Evolutionary conservation across 2,888 invertebrate genomes (phyloP).

Genomic region (Zelleria hepariella): DNA sequence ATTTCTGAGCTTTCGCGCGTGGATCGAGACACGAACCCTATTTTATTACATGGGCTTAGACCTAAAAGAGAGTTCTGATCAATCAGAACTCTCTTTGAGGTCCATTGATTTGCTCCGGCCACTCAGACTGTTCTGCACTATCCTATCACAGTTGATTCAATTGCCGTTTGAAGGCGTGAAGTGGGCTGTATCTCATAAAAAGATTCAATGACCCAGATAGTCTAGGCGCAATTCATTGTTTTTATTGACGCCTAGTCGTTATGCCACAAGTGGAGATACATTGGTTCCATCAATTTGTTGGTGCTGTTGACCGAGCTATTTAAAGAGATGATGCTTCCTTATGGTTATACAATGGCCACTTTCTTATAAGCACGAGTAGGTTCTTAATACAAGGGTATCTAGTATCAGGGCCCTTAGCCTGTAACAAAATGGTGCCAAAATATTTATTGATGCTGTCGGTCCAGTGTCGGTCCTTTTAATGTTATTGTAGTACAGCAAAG

Average conservation of each 20-base stretch:
- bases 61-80: not conserved
- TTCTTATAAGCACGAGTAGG: too few species aligned
- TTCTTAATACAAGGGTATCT: too few species aligned
- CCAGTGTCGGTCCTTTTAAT: too few species aligned
- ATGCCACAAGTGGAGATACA: not conserved
- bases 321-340: not conserved
- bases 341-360: too few species aligned
- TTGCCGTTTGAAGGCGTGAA: not conserved
- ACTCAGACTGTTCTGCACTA: not conserved
- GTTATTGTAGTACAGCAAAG: too few species aligned
- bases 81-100: too few species aligned
- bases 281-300: not conserved
- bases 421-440: too few species aligned
- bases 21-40: too few species aligned
- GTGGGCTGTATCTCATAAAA: conserved; percentile 11
- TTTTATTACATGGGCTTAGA: too few species aligned
- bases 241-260: not conserved
- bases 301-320: not conserved
- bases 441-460: too few species aligned
- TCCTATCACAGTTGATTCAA: not conserved
- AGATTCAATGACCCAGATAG: conserved; percentile 43
- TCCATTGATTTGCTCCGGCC: not conserved
- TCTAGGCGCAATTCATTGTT: conserved; percentile 24
- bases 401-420: too few species aligned
- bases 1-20: too few species aligned